Base-by-base conservation (phyloP, 2,113 vertebrate species). In the Oryzias celebensis region DNA sequence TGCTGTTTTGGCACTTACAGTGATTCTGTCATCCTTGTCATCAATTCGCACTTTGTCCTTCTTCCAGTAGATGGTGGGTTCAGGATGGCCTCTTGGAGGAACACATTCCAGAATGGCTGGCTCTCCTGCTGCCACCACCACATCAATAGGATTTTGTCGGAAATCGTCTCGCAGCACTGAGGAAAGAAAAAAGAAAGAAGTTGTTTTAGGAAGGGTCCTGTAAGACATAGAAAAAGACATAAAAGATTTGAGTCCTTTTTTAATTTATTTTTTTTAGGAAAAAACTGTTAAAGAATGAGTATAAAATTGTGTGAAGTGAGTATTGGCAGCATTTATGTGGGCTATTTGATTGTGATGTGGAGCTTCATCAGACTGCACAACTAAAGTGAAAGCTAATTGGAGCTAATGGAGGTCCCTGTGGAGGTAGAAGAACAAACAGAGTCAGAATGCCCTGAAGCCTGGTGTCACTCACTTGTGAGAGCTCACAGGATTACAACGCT, bases 41-140 rank as follows among this genome's bases (percentile, higher is more conserved):
- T 98, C 95, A 17, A 99, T 94, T 59, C 93, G 93, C 68, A 95
- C 90, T 94, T 98, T 98, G 82, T 99, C 96, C 70, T 98, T 98
- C 82, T 95, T 99, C 97, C 97, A 99, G 91, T 93, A 99, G 88
- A 95, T 98, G 64, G 96, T 97, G 52, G 97, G 97, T 67, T 99
- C 97, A 0, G 97, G 97, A 71, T 99, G 97, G 49, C 97, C 97
- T 54, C 97, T 92, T 5, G 97, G 97, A 0, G 97, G 96, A 41
- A 98, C 94, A 65, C 97, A 99, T 74, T 99, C 97, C 81, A 99
- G 74, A 44, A 99, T 96, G 1, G 97, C 97, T 4, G 97, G 97
- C 65, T 99, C 97, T 60, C 97, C 97, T 2, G 94, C 95, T 31
- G 97, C 97, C 77, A 98, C 97, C 64, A 99, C 96, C 58, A 95